Evolutionary conservation across 1,140 invertebrate species (phyloP).

Genomic region (Melipona quadrifasciata): DNA sequence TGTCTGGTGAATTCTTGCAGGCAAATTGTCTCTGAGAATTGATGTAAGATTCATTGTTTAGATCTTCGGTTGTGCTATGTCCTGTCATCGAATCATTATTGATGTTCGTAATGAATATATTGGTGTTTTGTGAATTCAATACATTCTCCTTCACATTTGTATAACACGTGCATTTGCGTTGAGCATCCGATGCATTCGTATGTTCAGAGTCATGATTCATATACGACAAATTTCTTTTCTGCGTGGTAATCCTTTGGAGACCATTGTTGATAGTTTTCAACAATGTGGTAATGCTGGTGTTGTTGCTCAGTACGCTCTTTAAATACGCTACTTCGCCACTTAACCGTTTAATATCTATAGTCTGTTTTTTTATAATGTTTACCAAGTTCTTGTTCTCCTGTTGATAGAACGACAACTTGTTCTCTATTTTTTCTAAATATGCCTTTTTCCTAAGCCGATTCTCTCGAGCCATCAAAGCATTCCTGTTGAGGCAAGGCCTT

Average conservation of each 20-base stretch:
- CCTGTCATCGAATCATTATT: conserved; percentile 6
- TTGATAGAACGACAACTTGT: conserved; percentile 77
- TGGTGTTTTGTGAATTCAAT: not conserved
- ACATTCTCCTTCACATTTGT: conserved; percentile 8
- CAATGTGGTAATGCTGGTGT: conserved; percentile 78
- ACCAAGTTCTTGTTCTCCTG: conserved; percentile 80
- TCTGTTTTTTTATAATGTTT: conserved; percentile 79
- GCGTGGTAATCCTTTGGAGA: conserved; percentile 41
- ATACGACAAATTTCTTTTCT: conserved; percentile 11
- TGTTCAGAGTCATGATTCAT: conserved; percentile 2
- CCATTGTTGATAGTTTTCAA: conserved; percentile 78
- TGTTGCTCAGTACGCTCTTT: conserved; percentile 82
- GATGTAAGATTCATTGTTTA: not conserved
- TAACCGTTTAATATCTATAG: conserved; percentile 78
- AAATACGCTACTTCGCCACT: conserved; percentile 82
- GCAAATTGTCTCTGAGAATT: not conserved
- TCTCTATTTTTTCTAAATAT: conserved; percentile 82
- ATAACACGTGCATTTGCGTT: conserved; percentile 6
- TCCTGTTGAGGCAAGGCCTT: conserved; percentile 77
- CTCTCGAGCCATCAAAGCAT: conserved; percentile 84
- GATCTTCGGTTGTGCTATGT: not conserved
- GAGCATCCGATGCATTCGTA: not conserved
- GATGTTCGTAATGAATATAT: conserved; percentile 17
- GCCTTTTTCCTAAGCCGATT: conserved; percentile 84
- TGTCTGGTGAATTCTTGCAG: conserved; percentile 4